Evolutionary conservation across 2,113 vertebrate species (phyloP).

Genomic region (Salvelinus fontinalis): DNA sequence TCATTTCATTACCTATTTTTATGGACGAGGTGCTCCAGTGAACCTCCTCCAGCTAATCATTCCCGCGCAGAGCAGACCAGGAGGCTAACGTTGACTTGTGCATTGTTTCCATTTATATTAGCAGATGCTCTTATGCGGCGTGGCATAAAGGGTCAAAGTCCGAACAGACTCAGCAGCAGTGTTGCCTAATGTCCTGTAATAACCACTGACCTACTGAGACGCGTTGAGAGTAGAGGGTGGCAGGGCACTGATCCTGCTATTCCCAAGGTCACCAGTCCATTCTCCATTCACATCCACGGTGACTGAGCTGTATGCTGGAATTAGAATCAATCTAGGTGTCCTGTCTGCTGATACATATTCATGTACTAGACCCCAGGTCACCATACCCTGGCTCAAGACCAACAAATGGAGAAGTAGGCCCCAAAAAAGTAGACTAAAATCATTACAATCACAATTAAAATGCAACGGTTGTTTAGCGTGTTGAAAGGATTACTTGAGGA

Average conservation of each 20-base stretch:
- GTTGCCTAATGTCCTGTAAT: no score
- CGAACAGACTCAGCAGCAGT: no score
- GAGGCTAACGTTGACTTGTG: neutral
- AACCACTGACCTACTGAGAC: neutral
- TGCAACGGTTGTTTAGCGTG: no score
- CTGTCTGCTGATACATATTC: constrained; percentile 11
- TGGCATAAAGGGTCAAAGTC: neutral
- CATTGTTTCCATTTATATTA: neutral
- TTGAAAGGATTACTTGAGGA: no score
- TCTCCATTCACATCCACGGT: no score
- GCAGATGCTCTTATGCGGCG: neutral
- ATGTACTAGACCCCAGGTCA: neutral
- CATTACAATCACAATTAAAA: no score
- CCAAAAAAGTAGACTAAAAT: no score
- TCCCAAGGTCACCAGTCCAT: neutral
- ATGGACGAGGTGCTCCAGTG: neutral
- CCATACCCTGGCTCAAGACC: no score
- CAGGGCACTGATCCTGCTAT: neutral
- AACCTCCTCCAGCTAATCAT: neutral
- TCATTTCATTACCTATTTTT: neutral
- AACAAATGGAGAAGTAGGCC: no score
- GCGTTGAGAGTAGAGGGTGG: neutral
- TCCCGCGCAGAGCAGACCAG: neutral
- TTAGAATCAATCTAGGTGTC: neutral
- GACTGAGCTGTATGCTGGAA: neutral